Conservation (phyloP, 2,888 invertebrate species). For the Sabatieria punctata region DNA sequence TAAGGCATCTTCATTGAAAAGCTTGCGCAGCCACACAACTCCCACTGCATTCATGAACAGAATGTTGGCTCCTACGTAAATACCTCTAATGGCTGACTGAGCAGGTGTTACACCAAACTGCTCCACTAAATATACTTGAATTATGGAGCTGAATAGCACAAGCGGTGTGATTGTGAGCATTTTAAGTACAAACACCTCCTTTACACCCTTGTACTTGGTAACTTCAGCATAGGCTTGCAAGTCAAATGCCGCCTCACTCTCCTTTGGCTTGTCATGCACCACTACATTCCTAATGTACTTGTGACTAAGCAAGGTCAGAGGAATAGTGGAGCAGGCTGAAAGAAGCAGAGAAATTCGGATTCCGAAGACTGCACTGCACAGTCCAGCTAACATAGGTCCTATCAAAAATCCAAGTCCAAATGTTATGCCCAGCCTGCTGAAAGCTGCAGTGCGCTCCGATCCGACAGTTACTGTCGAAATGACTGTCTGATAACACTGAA, state of each 20-base stretch:
- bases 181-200: background rate
- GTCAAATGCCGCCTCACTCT: background rate
- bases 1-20: background rate
- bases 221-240: background rate
- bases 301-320: background rate
- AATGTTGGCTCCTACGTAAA: background rate
- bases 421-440: slow-evolving; percentile 20
- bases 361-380: background rate
- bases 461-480: slow-evolving; percentile 19
- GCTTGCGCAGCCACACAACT: background rate
- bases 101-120: background rate
- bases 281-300: background rate
- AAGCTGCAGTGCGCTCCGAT: slow-evolving; percentile 20
- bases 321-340: background rate
- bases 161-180: background rate
- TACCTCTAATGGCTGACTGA: background rate
- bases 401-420: slow-evolving; percentile 18
- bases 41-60: background rate
- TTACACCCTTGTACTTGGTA: background rate
- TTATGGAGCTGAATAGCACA: background rate
- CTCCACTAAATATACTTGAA: background rate
- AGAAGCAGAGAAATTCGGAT: background rate
- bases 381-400: slow-evolving; percentile 11
- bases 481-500: slow-evolving; percentile 22
- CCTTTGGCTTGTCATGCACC: background rate